A percentile compares a stretch with the other conserved stretches of the same genome.
These are phyloP conservation scores for Aphelinus certus DNA, from an alignment of 1,140 invertebrate genomes.

Conservation along the genomic window DNA sequence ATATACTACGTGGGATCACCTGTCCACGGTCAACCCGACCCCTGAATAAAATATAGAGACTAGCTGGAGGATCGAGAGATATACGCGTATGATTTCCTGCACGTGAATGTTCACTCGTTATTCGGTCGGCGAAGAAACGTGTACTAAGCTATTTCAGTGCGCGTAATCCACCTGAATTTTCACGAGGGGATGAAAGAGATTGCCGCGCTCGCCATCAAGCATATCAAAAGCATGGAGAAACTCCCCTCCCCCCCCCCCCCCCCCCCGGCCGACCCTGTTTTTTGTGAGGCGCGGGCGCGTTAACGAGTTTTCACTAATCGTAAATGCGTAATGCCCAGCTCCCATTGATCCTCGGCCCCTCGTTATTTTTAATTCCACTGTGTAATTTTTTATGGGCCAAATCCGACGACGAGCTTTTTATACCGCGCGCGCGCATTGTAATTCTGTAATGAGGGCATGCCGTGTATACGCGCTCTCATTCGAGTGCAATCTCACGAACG, in stretches of 20 bases:
- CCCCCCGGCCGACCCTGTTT: not conserved
- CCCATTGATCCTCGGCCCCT: slow-evolving; percentile 22
- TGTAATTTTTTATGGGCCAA: not conserved
- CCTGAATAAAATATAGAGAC: slow-evolving; percentile 24
- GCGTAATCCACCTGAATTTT: slow-evolving; percentile 33
- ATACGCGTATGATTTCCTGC: not conserved
- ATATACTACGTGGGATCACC: too few species aligned
- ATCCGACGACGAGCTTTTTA: too few species aligned
- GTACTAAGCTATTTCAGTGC: not conserved
- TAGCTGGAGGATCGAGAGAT: not conserved
- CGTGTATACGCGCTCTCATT: too few species aligned
- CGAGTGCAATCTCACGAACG: too few species aligned
- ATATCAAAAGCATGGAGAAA: not conserved
- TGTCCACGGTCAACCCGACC: slow-evolving; percentile 6
- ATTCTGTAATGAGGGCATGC: too few species aligned
- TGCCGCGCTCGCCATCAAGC: not conserved
- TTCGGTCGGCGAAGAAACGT: not conserved
- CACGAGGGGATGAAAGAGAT: slow-evolving; percentile 39
- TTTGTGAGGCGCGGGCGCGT: not conserved
- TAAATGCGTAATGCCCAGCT: slow-evolving; percentile 19
- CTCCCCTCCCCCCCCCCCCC: too few species aligned
- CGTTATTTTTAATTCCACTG: slow-evolving; percentile 34
- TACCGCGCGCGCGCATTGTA: too few species aligned
- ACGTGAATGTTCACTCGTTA: slow-evolving; percentile 11
- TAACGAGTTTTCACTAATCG: slow-evolving; percentile 39